A percentile compares a stretch with the other conserved stretches of the same genome.
Conservation (phyloP, 2,113 vertebrate species). For the Origma solitaria region DNA sequence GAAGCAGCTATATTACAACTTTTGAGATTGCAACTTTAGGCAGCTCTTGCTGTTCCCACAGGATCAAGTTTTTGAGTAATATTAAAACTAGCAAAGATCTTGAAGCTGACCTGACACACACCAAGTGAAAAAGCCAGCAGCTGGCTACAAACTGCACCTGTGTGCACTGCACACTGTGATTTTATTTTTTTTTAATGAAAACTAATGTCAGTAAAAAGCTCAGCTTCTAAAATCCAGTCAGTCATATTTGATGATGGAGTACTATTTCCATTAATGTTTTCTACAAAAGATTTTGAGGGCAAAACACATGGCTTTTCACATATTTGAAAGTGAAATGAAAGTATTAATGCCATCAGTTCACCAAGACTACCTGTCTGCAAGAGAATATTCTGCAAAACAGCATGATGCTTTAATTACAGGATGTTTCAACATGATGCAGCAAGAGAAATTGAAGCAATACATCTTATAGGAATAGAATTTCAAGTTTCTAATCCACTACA, state of each 20-base stretch:
- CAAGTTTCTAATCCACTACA: neutral
- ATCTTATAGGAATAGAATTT: neutral
- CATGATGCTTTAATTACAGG: neutral
- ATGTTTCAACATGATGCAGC: neutral
- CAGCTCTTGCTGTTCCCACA: neutral
- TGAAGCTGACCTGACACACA: neutral
- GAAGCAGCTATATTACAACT: neutral
- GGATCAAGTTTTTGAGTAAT: neutral
- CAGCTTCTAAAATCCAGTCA: neutral
- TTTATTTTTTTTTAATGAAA: neutral
- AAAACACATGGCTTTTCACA: neutral
- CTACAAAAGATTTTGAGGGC: neutral
- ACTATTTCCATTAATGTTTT: neutral
- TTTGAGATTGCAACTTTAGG: neutral
- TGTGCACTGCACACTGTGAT: too few species aligned
- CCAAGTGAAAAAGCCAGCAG: neutral
- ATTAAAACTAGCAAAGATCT: neutral
- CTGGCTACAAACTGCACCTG: rapidly evolving
- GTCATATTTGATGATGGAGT: neutral
- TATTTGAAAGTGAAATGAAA: neutral
- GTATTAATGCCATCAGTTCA: neutral
- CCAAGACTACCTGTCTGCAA: neutral
- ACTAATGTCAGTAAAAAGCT: neutral
- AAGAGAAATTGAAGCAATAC: neutral
- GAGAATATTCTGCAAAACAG: neutral